Conservation (phyloP, 2,113 vertebrate species). For the Romanogobio albipinnatus region DNA sequence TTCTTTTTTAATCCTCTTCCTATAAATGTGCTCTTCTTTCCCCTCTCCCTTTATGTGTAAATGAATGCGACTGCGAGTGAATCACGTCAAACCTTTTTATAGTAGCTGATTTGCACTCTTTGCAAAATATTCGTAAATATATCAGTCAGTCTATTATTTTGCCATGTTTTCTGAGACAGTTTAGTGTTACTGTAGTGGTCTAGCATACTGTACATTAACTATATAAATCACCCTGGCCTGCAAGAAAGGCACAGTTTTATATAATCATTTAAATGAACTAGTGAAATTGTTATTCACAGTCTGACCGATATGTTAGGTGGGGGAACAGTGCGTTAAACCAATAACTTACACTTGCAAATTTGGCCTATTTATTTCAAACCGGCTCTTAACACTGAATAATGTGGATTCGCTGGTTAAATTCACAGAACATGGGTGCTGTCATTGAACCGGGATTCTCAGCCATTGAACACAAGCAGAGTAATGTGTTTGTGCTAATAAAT, state of each 20-base stretch:
- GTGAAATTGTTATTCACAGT: neutral
- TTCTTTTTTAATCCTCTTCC: neutral
- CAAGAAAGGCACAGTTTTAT: neutral
- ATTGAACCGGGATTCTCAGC: neutral
- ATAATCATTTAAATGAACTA: neutral
- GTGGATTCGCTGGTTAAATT: constrained; percentile 16
- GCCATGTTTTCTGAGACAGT: neutral
- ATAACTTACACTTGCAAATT: constrained; percentile 45
- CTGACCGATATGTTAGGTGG: neutral
- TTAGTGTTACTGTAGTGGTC: neutral
- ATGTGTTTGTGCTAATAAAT: constrained; percentile 12
- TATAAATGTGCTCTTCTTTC: neutral
- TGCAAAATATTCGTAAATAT: neutral
- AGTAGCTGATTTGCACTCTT: neutral
- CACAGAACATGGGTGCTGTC: neutral
- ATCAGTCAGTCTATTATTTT: neutral
- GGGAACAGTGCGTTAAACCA: constrained; percentile 7
- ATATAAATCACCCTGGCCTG: neutral
- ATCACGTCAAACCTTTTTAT: constrained; percentile 4
- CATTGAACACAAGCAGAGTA: neutral
- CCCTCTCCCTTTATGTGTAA: neutral
- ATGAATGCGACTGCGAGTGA: neutral
- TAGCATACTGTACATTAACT: neutral
- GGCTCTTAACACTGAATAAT: constrained; percentile 36
- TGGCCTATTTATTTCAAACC: constrained; percentile 25